Evolutionary conservation across 2,113 vertebrate genomes (phyloP), one percentile per base, ranked within the genome.

Genomic region (Rhadina sibilatrix): DNA sequence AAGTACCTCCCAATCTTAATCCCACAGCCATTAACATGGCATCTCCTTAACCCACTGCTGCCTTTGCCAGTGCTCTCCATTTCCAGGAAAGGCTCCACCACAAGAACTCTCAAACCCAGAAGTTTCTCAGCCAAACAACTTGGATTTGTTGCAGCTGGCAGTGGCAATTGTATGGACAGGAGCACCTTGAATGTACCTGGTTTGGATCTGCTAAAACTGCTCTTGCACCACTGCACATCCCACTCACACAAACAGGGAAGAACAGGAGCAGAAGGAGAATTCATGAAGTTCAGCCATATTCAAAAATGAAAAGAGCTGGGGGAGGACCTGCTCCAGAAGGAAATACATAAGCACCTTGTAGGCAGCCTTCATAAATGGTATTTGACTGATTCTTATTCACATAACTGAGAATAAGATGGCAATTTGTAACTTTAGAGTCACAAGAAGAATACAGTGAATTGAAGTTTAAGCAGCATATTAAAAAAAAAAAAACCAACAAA

Each of bases 361-460:
- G 87, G 91, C 93, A 96, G 94, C 56, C 64, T 74, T 90, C 79
- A 75, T 59, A 86, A 90, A 89, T 40, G 35, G 52, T 40, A 88
- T 68, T 88, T 91, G 40, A 87, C 72, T 90, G 86, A 89, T 89
- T 94, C 90, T 93, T 96, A 90, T 88, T 94, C 95, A 88, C 22
- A 6, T 54, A 79, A 50, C 78, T 83, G 59, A 88, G 88, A 94
- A 88, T 31, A 96, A 96, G 64, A 52, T 60, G 71, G 59, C 40
- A 88, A 88, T 92, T 88, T 80, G 70, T 74, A 94, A 80, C 76
- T 81, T 80, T 38, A 31, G 71, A 83, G 52, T 75, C 25, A 28
- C 42, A 70, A 56, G 27, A 63, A 78, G 87, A 93, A 49, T 63
- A 94, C 44, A 76, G 28, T 6, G 44, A 83, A 68, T 6, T 78